A percentile compares a stretch with the other conserved stretches of the same genome.
phyloP scores from a whole-genome alignment of 2,797 vertebrate genomes.

The Mormyrops attenuatus region DNA sequence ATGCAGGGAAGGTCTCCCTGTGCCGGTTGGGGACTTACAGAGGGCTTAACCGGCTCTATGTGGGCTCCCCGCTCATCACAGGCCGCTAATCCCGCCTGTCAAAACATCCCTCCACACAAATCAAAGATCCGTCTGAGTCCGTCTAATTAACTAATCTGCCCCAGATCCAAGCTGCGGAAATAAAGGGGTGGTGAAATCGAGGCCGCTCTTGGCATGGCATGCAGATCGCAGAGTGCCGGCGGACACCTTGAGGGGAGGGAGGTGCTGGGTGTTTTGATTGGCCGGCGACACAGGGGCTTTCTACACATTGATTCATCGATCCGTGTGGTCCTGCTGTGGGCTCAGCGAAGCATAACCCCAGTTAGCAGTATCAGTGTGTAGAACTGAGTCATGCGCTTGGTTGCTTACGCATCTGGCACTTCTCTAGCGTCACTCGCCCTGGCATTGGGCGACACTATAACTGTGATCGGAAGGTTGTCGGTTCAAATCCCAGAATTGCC shows the following conservation, averaged over 20 bases:
- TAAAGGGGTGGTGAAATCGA: constrained; percentile 19
- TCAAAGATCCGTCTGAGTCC: constrained; percentile 46
- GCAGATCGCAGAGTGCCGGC: constrained; percentile 32
- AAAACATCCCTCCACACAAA: constrained; percentile 49
- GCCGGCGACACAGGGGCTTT: constrained; percentile 9
- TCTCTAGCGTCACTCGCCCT: background rate
- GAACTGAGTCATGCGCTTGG: constrained; percentile 60
- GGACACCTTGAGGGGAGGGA: constrained; percentile 33
- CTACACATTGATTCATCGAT: background rate
- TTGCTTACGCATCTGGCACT: background rate
- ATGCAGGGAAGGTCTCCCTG: constrained; percentile 38
- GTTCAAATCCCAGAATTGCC: background rate
- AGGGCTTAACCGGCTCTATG: constrained; percentile 49
- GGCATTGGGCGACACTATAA: background rate
- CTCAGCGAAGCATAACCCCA: constrained; percentile 53
- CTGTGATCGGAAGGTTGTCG: background rate
- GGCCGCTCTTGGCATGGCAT: constrained; percentile 10
- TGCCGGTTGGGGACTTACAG: constrained; percentile 35
- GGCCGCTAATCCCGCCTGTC: constrained; percentile 59
- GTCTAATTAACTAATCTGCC: constrained; percentile 57
- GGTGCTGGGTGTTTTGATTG: background rate
- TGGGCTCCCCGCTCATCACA: constrained; percentile 54
- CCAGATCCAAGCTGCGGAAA: constrained; percentile 45
- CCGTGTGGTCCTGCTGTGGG: no score
- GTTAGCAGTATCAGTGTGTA: constrained; percentile 61